Percentiles rank a stretch among this genome's conserved stretches.
phyloP scores from a whole-genome alignment of 2,888 invertebrate genomes.

The Apoda limacodes region DNA sequence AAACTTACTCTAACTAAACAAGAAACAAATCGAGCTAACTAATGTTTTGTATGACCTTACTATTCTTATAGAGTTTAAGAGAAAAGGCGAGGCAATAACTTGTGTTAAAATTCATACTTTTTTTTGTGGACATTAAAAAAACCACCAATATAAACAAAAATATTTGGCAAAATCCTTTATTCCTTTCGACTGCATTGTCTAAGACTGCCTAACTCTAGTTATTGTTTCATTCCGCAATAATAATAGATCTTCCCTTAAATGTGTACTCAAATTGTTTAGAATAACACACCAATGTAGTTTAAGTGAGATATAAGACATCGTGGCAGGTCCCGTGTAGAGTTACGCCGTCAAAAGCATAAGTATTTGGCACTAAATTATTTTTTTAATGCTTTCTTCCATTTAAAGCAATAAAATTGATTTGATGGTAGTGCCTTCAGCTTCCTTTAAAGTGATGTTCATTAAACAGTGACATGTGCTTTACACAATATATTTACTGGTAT shows the following conservation, averaged over 20 bases:
- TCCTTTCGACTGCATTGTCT: slow-evolving; percentile 7
- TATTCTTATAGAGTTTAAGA: no score
- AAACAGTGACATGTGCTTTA: slow-evolving; percentile 61
- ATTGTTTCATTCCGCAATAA: slow-evolving; percentile 39
- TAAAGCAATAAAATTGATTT: slow-evolving; percentile 60
- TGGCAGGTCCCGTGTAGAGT: slow-evolving; percentile 29
- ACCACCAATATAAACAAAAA: no score
- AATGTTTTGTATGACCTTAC: no score
- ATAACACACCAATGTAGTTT: slow-evolving; percentile 25
- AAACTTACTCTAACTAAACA: no score
- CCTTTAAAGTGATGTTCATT: slow-evolving; percentile 46
- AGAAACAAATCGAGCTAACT: no score
- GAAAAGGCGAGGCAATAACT: no score
- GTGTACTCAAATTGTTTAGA: slow-evolving; percentile 32
- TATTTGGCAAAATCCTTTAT: no score
- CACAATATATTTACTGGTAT: slow-evolving; percentile 65
- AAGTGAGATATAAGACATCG: slow-evolving; percentile 41
- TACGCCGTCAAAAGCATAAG: slow-evolving; percentile 44
- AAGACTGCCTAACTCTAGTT: slow-evolving; percentile 16
- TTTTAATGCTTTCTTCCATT: slow-evolving; percentile 61
- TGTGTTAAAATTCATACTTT: no score
- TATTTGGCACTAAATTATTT: slow-evolving; percentile 58
- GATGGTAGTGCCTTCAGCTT: slow-evolving; percentile 68
- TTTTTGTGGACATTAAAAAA: no score
- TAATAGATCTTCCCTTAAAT: slow-evolving; percentile 38